Conservation (phyloP, 1,140 invertebrate species). For the Drosophila sturtevanti region DNA sequence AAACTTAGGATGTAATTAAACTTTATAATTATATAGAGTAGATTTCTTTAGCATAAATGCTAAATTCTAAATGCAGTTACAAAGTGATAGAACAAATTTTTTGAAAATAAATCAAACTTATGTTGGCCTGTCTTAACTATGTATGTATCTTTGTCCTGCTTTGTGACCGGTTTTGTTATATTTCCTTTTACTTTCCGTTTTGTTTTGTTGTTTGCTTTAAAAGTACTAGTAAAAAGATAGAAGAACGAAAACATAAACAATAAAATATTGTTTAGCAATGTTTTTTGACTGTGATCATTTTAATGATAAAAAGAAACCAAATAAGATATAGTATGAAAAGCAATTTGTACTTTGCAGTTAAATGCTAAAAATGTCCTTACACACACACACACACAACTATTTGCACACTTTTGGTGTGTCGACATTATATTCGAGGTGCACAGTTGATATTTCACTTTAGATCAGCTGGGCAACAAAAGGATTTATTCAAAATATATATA, state of each 20-base stretch:
- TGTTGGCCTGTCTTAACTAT: not conserved
- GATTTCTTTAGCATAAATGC: no score
- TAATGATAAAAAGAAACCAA: conserved; percentile 56
- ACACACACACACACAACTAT: conserved; percentile 25
- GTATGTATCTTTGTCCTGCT: not conserved
- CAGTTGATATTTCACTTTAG: not conserved
- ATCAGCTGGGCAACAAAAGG: not conserved
- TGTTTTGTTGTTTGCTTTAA: not conserved
- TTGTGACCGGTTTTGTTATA: conserved; percentile 1
- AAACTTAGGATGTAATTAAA: no score
- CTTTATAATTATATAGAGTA: no score
- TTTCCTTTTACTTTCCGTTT: not conserved
- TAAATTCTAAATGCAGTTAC: no score
- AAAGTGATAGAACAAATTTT: no score
- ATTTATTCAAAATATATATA: not conserved
- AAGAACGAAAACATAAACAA: conserved; percentile 18
- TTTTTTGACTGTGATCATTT: conserved; percentile 82
- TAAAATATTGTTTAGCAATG: conserved; percentile 55
- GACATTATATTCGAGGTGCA: not conserved
- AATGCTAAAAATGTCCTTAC: conserved; percentile 38
- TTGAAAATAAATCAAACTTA: not conserved
- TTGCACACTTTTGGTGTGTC: not conserved
- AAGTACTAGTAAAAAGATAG: conserved; percentile 22
- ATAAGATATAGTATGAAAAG: conserved; percentile 51
- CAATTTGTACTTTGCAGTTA: conserved; percentile 56